Conservation (phyloP, 2,888 invertebrate species). For the Apeira syringaria region DNA sequence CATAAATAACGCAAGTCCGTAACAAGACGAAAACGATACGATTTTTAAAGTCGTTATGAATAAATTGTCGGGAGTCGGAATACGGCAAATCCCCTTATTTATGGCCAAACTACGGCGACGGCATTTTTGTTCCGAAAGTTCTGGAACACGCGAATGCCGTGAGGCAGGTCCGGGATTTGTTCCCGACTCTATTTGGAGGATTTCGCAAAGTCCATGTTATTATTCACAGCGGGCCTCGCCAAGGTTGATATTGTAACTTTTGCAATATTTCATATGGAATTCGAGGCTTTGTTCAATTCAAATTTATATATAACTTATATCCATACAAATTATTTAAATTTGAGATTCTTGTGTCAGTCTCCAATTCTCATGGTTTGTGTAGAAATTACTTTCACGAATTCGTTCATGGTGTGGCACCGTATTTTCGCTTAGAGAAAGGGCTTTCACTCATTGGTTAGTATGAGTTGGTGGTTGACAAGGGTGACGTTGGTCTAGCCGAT, state of each 20-base stretch:
- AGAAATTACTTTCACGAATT: no score
- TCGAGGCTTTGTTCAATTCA: constrained; percentile 33
- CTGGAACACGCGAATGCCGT: constrained; percentile 30
- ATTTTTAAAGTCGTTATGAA: constrained; percentile 39
- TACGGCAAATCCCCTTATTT: constrained; percentile 48
- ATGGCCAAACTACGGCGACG: constrained; percentile 41
- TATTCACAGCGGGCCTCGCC: constrained; percentile 38
- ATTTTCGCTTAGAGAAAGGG: no score
- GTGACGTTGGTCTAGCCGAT: no score
- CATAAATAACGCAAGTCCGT: constrained; percentile 30
- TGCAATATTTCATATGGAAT: constrained; percentile 43
- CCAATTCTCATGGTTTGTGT: no score
- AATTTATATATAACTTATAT: constrained; percentile 36
- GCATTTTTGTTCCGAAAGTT: constrained; percentile 45
- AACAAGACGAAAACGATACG: constrained; percentile 38
- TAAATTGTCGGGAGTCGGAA: constrained; percentile 38
- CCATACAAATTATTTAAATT: constrained; percentile 45
- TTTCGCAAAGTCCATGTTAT: constrained; percentile 28
- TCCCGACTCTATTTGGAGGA: constrained; percentile 35
- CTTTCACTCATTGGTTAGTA: no score
- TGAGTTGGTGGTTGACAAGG: no score
- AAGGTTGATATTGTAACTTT: constrained; percentile 47
- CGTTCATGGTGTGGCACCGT: no score
- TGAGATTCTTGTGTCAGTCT: no score
- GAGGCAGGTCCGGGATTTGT: constrained; percentile 48